Evolutionary conservation across 92 coral and sea anemone species (phyloP), one percentile per base, ranked within the genome.

Genomic region (Metridium senile): DNA sequence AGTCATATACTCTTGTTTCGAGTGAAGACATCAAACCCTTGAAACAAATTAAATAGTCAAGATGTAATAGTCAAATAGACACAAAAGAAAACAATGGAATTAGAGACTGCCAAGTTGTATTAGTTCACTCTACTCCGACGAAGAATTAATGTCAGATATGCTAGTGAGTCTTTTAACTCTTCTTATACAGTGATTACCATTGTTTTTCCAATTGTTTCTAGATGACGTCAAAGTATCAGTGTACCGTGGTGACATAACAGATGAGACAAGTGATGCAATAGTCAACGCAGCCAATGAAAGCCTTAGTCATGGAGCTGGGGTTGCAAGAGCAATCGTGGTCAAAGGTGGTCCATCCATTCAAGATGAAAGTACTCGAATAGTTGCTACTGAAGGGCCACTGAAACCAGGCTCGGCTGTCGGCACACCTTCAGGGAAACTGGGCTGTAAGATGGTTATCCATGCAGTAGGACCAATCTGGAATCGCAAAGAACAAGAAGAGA

Each of bases 251-350:
- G 97, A 94, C 75, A 82, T 94, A 25, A 84, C 93, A 33, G 70
- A 62, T 21, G 89, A 85, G 61, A 57, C 34, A 0, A 88, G 76
- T 33, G 97, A 94, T 74, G 91, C 68, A 11, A 81, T 94, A 39
- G 98, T 94, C 0, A 94, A 92, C 67, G 88, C 97, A 13, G 89
- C 98, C 10, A 83, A 94, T 43, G 69, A 27, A 2, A 62, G 33
- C 17, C 82, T 94, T 0, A 31, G 9, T 0, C 98, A 89, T 33
- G 71, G 29, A 0, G 93, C 84, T 29, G 98, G 97, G 17, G 80
- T 94, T 2, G 97, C 98, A 25, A 71, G 63, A 43, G 94, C 98
- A n/a, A 94, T 94, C 16, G 85, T 84, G 20, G 76, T 78, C 49
- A 92, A 74, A 59, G 98, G 95, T 72, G 98, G 98, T 10, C 11